A percentile compares a stretch with the other conserved stretches of the same genome.
These are phyloP conservation scores for Malurus elegans DNA, from an alignment of 2,113 vertebrate genomes.

Conservation along the genomic window DNA sequence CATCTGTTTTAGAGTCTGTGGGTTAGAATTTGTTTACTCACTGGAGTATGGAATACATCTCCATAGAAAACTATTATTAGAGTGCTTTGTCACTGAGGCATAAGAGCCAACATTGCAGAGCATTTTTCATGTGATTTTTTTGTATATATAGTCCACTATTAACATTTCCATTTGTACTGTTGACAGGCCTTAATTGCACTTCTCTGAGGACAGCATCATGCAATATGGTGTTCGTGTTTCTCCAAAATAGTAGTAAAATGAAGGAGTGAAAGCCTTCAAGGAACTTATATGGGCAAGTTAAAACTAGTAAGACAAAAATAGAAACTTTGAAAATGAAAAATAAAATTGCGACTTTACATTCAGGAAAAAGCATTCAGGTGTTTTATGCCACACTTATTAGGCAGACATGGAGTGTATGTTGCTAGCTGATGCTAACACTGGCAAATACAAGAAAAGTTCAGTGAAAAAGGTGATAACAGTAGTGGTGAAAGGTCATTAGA, in stretches of 20 bases:
- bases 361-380: not conserved
- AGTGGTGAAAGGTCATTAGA: not conserved
- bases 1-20: constrained; percentile 34
- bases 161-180: constrained; percentile 3
- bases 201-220: not conserved
- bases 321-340: not conserved
- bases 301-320: not conserved
- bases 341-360: not conserved
- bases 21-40: constrained; percentile 56
- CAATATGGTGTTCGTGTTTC: not conserved
- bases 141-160: not conserved
- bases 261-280: not conserved
- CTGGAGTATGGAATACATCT: constrained; percentile 44
- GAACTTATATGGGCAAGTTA: not conserved
- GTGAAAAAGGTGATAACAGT: not conserved
- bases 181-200: constrained; percentile 24
- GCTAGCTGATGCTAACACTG: not conserved
- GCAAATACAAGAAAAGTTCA: not conserved
- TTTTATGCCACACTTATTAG: not conserved
- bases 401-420: not conserved
- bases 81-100: constrained; percentile 31
- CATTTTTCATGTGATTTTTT: constrained; percentile 6
- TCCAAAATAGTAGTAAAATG: not conserved
- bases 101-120: not conserved
- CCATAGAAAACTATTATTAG: constrained; percentile 54